These are phyloP conservation scores for Beroe forskalii DNA, from an alignment of 37 sponge, comb jelly and placozoan genomes.

Conservation along the genomic window DNA sequence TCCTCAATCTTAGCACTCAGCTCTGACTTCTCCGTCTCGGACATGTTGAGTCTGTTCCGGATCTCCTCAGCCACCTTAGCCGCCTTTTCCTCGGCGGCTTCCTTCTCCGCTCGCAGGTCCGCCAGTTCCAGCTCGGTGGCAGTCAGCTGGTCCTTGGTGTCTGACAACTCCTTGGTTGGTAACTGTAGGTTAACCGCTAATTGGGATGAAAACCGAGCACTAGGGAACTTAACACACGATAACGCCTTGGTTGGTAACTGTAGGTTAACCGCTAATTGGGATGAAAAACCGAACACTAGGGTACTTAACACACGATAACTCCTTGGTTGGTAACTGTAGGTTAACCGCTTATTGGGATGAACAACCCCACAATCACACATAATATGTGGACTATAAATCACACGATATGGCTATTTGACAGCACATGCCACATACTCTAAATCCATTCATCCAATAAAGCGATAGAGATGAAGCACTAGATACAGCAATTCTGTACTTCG, in stretches of 20 bases:
- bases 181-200: not conserved
- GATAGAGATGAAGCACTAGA: too few relatives aligned
- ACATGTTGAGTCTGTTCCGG: not conserved
- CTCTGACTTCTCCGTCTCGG: not conserved
- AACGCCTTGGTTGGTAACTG: not conserved
- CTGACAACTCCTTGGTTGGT: not conserved
- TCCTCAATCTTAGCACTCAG: not conserved
- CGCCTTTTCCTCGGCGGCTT: not conserved
- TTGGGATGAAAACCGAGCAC: not conserved
- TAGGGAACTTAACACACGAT: too few relatives aligned
- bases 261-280: not conserved
- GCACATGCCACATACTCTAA: too few relatives aligned
- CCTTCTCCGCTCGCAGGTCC: not conserved
- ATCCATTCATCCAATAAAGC: too few relatives aligned
- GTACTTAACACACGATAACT: too few relatives aligned
- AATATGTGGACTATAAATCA: too few relatives aligned
- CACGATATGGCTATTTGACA: too few relatives aligned
- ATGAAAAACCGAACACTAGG: too few relatives aligned
- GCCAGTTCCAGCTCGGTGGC: constrained; percentile 33
- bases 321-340: not conserved
- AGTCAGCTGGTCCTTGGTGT: constrained; percentile 10
- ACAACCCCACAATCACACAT: too few relatives aligned
- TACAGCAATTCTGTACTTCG: too few relatives aligned
- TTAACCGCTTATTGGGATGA: not conserved
- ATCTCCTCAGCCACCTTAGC: not conserved